A percentile compares a stretch with the other conserved stretches of the same genome.
Evolutionary conservation across 2,888 invertebrate species (phyloP).

Genomic region (Fabriciana adippe): DNA sequence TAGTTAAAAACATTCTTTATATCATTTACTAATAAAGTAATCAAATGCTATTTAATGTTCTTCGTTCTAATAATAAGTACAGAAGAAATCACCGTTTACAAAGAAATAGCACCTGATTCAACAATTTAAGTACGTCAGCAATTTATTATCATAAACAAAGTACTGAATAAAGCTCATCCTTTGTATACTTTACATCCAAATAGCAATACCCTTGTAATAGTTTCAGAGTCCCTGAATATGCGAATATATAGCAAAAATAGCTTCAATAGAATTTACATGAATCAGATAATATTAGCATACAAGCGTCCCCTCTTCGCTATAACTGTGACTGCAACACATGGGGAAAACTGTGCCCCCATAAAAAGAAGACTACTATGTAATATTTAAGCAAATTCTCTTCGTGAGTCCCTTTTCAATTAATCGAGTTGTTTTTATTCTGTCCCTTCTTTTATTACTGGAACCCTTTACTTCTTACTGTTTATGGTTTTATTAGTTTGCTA

Average conservation of each 20-base stretch:
- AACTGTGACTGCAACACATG: too few relatives aligned
- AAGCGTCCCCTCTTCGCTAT: too few relatives aligned
- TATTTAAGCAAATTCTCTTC: too few relatives aligned
- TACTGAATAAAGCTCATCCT: constrained; percentile 18
- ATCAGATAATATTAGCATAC: constrained; percentile 7
- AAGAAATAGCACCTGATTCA: constrained; percentile 19
- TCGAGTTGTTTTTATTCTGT: too few relatives aligned
- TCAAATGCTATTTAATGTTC: not conserved
- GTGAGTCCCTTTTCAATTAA: too few relatives aligned
- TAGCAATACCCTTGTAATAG: constrained; percentile 40
- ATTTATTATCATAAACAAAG: constrained; percentile 20
- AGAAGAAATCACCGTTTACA: constrained; percentile 20
- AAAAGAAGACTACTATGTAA: too few relatives aligned
- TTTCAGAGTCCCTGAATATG: constrained; percentile 31
- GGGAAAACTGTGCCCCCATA: too few relatives aligned
- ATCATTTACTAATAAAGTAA: not conserved
- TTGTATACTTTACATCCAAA: constrained; percentile 35
- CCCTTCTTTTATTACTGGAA: too few relatives aligned
- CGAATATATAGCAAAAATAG: constrained; percentile 31
- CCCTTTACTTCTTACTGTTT: too few relatives aligned
- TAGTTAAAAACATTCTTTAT: too few relatives aligned
- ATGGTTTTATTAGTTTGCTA: too few relatives aligned
- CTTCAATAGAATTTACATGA: constrained; percentile 10
- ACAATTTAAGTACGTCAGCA: constrained; percentile 19
- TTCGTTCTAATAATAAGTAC: not conserved